Evolutionary conservation across 2,113 vertebrate species (phyloP), one percentile per base, ranked within the genome.

Genomic region (Oncorhynchus tshawytscha): DNA sequence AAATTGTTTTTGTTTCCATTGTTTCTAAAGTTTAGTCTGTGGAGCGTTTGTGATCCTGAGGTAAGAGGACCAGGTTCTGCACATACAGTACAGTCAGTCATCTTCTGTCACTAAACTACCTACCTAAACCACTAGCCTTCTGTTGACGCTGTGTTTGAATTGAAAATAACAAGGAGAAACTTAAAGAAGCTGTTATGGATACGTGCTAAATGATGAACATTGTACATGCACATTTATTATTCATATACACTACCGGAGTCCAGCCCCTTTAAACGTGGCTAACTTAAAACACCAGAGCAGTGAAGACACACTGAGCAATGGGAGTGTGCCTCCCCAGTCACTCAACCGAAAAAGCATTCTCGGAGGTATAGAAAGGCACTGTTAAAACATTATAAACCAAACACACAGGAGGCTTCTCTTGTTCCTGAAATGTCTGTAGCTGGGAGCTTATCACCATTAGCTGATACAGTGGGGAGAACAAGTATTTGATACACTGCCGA

Each of bases 51-150:
- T 80, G 70, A 86, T 84, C 82, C 74, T 91, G 90, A 91, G 91
- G 90, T 92, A 92, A 88, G 79, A 79, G 71, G 87, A 87, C 73
- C 74, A 54, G 72, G 73, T 74, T 86, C 78, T 85, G 81, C 87
- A 72, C 88, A 77, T 82, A 82, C 84, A 88, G 73, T 82, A 84
- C 84, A 79, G 74, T 67, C 49, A 70, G 20, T 27, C 8, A 9
- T 67, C 25, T 67, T 27, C 65, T 27, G 22, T 67, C 65, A 78
- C 65, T 67, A 8, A 29, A 24, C 22, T 67, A 29, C 12, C 15
- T 67, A 67, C 51, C 51, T 67, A 16, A 67, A 67, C 25, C 45
- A 31, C 68, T n/a, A 49, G 31, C 12, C 25, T 51, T 74, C 67
- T 67, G 20, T 18, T 68, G 29, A 72, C 67, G 29, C 67, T 68